These are phyloP conservation scores for Lepidurus arcticus DNA, from an alignment of 1,140 invertebrate genomes.

Conservation along the genomic window DNA sequence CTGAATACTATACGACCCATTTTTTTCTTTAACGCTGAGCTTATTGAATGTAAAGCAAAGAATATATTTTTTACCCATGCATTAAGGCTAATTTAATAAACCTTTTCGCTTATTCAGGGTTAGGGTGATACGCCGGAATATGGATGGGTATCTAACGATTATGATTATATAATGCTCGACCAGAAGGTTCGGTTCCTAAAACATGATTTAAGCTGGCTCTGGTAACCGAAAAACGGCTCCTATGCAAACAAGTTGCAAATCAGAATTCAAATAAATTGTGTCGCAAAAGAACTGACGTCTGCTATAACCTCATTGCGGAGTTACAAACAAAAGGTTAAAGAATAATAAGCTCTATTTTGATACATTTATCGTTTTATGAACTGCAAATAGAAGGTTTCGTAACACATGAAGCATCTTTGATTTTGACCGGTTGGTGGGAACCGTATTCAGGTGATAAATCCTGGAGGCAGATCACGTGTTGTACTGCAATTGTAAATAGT, in stretches of 20 bases:
- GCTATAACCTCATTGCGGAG: background rate
- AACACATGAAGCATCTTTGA: background rate
- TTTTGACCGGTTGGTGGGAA: too few relatives aligned
- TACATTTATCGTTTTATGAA: background rate
- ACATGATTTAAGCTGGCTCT: slow-evolving; percentile 48
- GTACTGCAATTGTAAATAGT: too few relatives aligned
- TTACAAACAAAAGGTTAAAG: background rate
- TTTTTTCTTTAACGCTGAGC: background rate
- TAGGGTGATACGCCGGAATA: slow-evolving; percentile 34
- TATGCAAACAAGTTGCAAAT: too few relatives aligned
- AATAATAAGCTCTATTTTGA: background rate
- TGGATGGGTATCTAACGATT: slow-evolving; percentile 54
- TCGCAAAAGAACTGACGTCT: background rate
- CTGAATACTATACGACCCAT: too few relatives aligned
- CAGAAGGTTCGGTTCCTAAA: slow-evolving; percentile 46
- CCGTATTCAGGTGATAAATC: too few relatives aligned
- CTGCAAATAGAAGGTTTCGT: background rate
- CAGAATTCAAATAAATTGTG: background rate
- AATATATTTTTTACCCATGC: slow-evolving; percentile 57
- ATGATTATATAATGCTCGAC: slow-evolving; percentile 56
- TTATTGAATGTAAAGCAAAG: background rate
- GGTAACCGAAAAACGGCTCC: slow-evolving; percentile 51
- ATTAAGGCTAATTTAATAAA: slow-evolving; percentile 72
- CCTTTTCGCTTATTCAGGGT: slow-evolving; percentile 63
- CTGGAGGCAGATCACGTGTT: too few relatives aligned